Evolutionary conservation across 1,140 invertebrate species (phyloP).

Genomic region (Parasteatoda tepidariorum): DNA sequence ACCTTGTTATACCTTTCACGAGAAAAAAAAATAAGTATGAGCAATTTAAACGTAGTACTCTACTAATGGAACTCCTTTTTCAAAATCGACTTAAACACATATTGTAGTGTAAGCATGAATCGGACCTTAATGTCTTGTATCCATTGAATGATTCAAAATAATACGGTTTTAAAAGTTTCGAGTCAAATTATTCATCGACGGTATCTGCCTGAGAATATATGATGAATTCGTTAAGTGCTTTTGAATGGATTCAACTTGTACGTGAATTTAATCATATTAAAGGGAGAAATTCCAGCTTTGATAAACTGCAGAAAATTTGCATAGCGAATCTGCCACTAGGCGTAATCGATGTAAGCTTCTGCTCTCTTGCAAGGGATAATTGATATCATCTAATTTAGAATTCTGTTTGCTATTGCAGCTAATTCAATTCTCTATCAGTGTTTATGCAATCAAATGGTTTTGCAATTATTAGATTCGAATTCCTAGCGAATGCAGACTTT

Average conservation of each 20-base stretch:
- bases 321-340: background rate
- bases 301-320: background rate
- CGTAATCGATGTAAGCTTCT: constrained; percentile 2
- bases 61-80: too few relatives aligned
- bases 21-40: too few relatives aligned
- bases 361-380: constrained; percentile 10
- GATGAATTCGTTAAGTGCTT: background rate
- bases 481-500: background rate
- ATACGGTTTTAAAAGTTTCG: too few relatives aligned
- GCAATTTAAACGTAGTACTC: too few relatives aligned
- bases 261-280: background rate
- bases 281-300: background rate
- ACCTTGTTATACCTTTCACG: too few relatives aligned
- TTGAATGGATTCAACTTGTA: background rate
- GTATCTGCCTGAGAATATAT: too few relatives aligned
- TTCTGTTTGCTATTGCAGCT: constrained; percentile 30
- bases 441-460: constrained; percentile 29
- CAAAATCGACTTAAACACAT: too few relatives aligned
- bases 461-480: constrained; percentile 29
- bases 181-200: too few relatives aligned
- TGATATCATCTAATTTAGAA: constrained; percentile 30
- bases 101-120: too few relatives aligned
- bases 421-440: constrained; percentile 43
- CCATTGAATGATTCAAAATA: too few relatives aligned
- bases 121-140: too few relatives aligned